phyloP scores from a whole-genome alignment of 2,888 invertebrate genomes.

The Salticus scenicus region DNA sequence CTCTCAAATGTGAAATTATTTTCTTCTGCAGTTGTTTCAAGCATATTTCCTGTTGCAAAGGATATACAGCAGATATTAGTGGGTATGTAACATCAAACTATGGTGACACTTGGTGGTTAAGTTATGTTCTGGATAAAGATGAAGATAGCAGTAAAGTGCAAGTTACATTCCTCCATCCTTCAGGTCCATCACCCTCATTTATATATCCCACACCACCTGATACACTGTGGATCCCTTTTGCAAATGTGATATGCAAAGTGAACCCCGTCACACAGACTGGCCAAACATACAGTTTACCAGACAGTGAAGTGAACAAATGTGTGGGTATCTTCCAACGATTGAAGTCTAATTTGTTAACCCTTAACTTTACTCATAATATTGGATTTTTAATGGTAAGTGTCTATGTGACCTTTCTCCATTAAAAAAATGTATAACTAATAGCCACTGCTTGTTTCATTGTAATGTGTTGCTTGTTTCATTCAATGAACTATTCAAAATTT shows the following conservation, averaged over 20 bases:
- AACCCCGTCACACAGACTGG: not conserved
- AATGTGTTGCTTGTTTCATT: too few relatives aligned
- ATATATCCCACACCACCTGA: not conserved
- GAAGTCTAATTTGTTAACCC: too few relatives aligned
- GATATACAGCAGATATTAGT: not conserved
- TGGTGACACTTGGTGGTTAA: not conserved
- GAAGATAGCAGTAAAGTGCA: not conserved
- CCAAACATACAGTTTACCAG: not conserved
- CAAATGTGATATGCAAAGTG: not conserved
- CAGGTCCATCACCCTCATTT: not conserved
- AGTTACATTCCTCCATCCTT: conserved; percentile 10
- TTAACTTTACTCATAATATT: too few relatives aligned
- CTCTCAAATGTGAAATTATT: not conserved
- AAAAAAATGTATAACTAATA: too few relatives aligned
- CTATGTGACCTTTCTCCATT: too few relatives aligned
- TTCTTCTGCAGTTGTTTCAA: not conserved
- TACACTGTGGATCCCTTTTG: not conserved
- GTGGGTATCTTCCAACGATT: too few relatives aligned
- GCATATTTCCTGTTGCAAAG: not conserved
- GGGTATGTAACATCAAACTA: not conserved
- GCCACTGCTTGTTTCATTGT: too few relatives aligned
- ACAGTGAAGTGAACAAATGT: too few relatives aligned
- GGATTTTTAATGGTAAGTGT: too few relatives aligned
- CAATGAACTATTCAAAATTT: too few relatives aligned
- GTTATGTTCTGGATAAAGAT: not conserved